Conservation (phyloP, 2,888 invertebrate species). For the Drosophila cognata region DNA sequence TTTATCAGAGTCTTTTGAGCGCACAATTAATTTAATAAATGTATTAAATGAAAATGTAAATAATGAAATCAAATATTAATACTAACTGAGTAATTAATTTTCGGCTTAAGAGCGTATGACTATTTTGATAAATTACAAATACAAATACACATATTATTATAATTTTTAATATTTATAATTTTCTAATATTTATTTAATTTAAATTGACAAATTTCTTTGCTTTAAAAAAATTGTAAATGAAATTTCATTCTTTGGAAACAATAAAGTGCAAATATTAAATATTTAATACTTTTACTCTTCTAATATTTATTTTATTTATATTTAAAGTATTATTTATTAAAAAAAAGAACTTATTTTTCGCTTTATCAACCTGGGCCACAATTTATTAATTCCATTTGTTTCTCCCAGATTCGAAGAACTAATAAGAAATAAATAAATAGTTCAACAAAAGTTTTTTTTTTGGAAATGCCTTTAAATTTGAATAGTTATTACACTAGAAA, state of each 20-base stretch:
- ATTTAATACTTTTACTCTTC: background rate
- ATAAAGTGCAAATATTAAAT: too few species aligned
- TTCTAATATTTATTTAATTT: background rate
- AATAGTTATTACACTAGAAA: background rate
- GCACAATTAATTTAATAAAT: background rate
- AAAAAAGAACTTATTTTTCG: background rate
- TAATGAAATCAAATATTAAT: background rate
- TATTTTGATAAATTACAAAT: background rate
- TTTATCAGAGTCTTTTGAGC: background rate
- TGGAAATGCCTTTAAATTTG: background rate
- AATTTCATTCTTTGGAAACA: too few species aligned
- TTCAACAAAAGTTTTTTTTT: background rate
- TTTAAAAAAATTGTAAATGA: background rate
- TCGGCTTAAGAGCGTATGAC: background rate
- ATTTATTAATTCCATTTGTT: background rate
- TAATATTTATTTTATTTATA: background rate
- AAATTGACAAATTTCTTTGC: background rate
- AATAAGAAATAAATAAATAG: background rate
- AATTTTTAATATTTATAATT: background rate
- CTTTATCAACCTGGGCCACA: background rate
- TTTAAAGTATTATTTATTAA: background rate
- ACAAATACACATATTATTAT: background rate
- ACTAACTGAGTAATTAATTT: background rate
- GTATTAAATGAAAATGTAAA: background rate
- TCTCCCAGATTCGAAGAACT: background rate